These are phyloP conservation scores for Heterotilapia buettikoferi DNA, from an alignment of 2,113 vertebrate species.

Conservation along the genomic window DNA sequence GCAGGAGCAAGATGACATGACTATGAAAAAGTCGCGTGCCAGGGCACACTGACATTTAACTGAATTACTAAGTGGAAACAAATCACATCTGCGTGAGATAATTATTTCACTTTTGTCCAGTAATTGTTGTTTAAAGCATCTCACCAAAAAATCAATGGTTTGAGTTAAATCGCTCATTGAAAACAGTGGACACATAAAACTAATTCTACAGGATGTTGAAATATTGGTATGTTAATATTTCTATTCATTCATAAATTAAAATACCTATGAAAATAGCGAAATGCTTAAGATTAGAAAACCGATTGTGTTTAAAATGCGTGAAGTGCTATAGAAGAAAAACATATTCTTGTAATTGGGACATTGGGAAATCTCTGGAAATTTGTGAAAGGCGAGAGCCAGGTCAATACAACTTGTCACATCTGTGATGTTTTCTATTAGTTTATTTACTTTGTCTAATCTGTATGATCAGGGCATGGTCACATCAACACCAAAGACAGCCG, in stretches of 20 bases:
- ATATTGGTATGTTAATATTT: not conserved
- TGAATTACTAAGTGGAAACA: not conserved
- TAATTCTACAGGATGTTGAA: not conserved
- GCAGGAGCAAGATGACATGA: not conserved
- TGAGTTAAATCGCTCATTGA: not conserved
- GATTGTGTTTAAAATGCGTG: not conserved
- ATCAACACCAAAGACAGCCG: not conserved
- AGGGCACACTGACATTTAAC: constrained; percentile 4
- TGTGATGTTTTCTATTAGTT: not conserved
- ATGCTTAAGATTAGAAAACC: not conserved
- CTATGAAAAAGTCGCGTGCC: not conserved
- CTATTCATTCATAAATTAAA: not conserved
- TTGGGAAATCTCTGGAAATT: not conserved
- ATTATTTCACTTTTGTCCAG: not conserved
- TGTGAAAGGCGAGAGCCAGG: not conserved
- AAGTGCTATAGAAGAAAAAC: not conserved
- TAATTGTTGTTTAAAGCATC: not conserved
- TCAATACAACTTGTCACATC: constrained; percentile 2
- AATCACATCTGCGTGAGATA: not conserved
- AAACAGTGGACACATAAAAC: not conserved
- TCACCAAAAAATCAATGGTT: not conserved
- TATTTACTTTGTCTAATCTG: not conserved
- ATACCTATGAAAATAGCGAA: not conserved
- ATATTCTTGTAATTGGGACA: not conserved
- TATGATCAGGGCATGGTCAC: constrained; percentile 18